Base-by-base conservation (phyloP, 2,888 invertebrate genomes). In the Lobophora halterata region DNA sequence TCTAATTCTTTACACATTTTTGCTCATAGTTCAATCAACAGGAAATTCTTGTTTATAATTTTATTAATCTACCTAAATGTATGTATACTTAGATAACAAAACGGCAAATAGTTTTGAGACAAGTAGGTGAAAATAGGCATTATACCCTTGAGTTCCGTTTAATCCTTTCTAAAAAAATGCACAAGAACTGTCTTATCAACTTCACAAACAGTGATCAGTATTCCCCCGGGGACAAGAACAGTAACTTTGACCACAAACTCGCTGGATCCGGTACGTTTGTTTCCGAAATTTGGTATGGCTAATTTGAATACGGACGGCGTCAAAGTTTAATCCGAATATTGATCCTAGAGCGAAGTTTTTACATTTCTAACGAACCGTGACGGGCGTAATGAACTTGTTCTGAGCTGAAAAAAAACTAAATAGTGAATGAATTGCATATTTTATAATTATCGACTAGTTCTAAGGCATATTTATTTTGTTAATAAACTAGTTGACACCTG, bases 291-390 rank as follows among this genome's bases (percentile, higher is more conserved):
- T 52, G 37, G 53, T 52, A 58, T 59, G 58, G 54, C 62, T 64
- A 65, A 73, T 73, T 73, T 72, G 63, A 70, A 71, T 73, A 65
- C 60, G 51, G 60, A 49, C 55, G 47, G 52, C 64, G 67, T 67
- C 63, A 65, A 73, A 73, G 71, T 76, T 77, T 67, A 74, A 74
- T 71, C 70, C 66, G 57, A 71, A 73, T 77, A 79, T 77, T 76
- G 79, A 73, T 75, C 71, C 61, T 55, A 66, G 67, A 71, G 62
- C 61, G 52, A 71, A 71, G 68, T 78, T 80, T 76, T 77, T 72
- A 70, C 71, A 71, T 71, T 68, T 63, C 67, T 77, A 81, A 80
- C 77, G 75, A 78, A 74, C 70, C 75, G 56, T 72, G 63, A 60
- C 64, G 59, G 54, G 53, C 59, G 59, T 66, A 69, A 73, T 72